Percentiles rank a stretch among this genome's conserved stretches.
Conservation (phyloP, 1,140 invertebrate genomes). For the Lepidostoma basale region DNA sequence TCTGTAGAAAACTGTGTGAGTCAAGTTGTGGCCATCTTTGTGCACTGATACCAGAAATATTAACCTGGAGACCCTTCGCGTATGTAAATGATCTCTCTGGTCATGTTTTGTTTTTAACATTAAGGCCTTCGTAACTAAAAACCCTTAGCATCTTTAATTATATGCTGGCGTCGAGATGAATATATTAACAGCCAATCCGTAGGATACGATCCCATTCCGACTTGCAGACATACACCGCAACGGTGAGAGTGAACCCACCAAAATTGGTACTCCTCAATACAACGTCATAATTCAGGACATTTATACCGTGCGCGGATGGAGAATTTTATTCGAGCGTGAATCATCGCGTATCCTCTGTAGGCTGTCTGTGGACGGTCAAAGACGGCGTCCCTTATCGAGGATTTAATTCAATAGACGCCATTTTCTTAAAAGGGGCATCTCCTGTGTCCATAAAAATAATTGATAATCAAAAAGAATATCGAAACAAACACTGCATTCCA, state of each 20-base stretch:
- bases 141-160: slow-evolving; percentile 42
- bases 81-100: slow-evolving; percentile 42
- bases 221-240: too few species aligned
- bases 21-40: too few species aligned
- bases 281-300: too few species aligned
- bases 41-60: too few species aligned
- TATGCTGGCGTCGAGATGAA: slow-evolving; percentile 35
- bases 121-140: slow-evolving; percentile 37
- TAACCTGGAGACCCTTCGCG: neutral
- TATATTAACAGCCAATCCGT: slow-evolving; percentile 42
- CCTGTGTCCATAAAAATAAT: slow-evolving; percentile 3
- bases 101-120: slow-evolving; percentile 35
- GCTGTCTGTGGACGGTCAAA: too few species aligned
- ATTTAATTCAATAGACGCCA: slow-evolving; percentile 20
- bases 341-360: too few species aligned
- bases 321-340: too few species aligned
- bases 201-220: neutral
- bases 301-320: too few species aligned
- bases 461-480: slow-evolving; percentile 13
- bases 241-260: too few species aligned
- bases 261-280: too few species aligned
- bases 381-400: slow-evolving; percentile 1
- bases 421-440: slow-evolving; percentile 11
- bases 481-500: neutral
- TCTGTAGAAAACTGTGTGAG: too few species aligned